A percentile compares a stretch with the other conserved stretches of the same genome.
Evolutionary conservation across 1,140 invertebrate species (phyloP).

Genomic region (Manduca sexta): DNA sequence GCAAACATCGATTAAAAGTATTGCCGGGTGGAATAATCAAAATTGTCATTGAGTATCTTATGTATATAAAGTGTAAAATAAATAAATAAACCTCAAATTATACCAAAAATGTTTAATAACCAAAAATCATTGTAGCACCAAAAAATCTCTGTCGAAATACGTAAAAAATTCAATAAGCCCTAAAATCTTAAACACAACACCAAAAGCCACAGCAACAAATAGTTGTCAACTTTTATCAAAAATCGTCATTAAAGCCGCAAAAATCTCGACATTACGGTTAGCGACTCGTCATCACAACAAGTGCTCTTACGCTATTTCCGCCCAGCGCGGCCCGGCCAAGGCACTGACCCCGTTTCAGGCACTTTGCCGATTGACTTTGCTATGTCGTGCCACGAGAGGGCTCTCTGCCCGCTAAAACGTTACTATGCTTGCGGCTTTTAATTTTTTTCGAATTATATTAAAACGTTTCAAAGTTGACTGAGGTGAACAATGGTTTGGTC

Average conservation of each 20-base stretch:
- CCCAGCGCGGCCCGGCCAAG: slow-evolving; percentile 17
- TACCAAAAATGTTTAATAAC: no score
- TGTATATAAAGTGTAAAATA: no score
- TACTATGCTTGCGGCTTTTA: slow-evolving; percentile 3
- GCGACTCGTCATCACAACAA: slow-evolving; percentile 17
- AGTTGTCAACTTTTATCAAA: neutral
- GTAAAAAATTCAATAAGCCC: no score
- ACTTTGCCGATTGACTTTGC: slow-evolving; percentile 47
- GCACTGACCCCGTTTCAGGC: slow-evolving; percentile 32
- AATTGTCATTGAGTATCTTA: no score
- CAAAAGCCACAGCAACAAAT: no score
- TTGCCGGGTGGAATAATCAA: no score
- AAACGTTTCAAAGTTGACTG: neutral
- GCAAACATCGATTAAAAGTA: no score
- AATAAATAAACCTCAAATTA: no score
- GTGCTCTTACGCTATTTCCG: slow-evolving; percentile 25
- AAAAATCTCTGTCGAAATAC: no score
- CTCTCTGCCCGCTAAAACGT: slow-evolving; percentile 3
- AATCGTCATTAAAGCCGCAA: slow-evolving; percentile 1
- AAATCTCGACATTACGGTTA: slow-evolving; percentile 6
- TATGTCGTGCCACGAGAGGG: slow-evolving; percentile 6
- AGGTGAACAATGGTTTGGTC: no score
- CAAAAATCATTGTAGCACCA: no score
- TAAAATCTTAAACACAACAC: no score
- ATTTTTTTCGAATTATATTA: neutral